Conservation (phyloP, 2,888 invertebrate genomes). For the Ophioninae sp. region DNA sequence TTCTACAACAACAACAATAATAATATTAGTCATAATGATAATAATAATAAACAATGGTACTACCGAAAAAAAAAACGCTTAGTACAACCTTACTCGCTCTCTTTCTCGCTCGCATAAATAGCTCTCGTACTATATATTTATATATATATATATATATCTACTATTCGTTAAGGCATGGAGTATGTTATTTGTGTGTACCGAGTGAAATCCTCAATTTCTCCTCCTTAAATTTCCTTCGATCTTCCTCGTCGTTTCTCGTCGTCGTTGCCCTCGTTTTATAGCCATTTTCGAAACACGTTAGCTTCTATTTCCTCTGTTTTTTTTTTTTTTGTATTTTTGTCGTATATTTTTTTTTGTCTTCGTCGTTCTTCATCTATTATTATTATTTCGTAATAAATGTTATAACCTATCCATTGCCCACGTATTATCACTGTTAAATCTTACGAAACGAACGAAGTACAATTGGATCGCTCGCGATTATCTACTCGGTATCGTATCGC, state of each 20-base stretch:
- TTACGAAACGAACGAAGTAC: slow-evolving; percentile 51
- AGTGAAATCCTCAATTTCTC: slow-evolving; percentile 66
- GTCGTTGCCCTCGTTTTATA: background rate
- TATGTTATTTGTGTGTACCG: slow-evolving; percentile 77
- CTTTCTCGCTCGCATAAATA: slow-evolving; percentile 58
- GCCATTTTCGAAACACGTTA: slow-evolving; percentile 19
- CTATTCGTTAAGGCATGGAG: slow-evolving; percentile 80
- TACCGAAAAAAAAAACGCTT: slow-evolving; percentile 62
- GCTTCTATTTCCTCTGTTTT: slow-evolving; percentile 11
- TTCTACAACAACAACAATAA: slow-evolving; percentile 43
- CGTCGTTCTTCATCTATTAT: slow-evolving; percentile 35
- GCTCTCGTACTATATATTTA: slow-evolving; percentile 69
- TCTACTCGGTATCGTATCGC: slow-evolving; percentile 31
- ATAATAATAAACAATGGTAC: slow-evolving; percentile 53
- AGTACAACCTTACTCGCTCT: slow-evolving; percentile 61
- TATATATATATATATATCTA: too few relatives aligned
- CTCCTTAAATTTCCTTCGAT: slow-evolving; percentile 29
- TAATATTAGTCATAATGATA: slow-evolving; percentile 47
- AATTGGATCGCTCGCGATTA: slow-evolving; percentile 33
- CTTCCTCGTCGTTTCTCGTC: slow-evolving; percentile 5
- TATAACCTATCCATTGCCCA: slow-evolving; percentile 54
- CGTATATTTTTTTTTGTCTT: slow-evolving; percentile 33
- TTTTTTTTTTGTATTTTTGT: slow-evolving; percentile 16
- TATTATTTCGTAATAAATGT: slow-evolving; percentile 33
- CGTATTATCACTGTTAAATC: slow-evolving; percentile 62